Evolutionary conservation across 2,113 vertebrate genomes (phyloP).

Genomic region (Ameiurus melas): DNA sequence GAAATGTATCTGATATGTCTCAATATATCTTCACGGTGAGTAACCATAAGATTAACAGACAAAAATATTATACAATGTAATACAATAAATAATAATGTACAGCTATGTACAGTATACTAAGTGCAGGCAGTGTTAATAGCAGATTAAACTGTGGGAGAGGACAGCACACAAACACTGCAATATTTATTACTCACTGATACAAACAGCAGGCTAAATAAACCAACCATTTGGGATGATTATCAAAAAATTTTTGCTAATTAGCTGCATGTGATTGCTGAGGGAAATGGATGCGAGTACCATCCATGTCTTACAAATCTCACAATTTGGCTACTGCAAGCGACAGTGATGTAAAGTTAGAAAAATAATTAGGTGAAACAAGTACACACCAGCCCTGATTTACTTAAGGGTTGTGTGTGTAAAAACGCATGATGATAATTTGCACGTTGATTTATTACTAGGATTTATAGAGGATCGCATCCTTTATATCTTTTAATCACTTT

Average conservation of each 20-base stretch:
- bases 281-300: neutral
- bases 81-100: too few species aligned
- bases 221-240: neutral
- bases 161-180: neutral
- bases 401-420: neutral
- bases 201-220: neutral
- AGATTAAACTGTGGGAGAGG: neutral
- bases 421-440: neutral
- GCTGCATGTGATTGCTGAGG: neutral
- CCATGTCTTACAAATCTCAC: constrained; percentile 12
- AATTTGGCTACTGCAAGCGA: neutral
- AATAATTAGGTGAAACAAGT: neutral
- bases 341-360: neutral
- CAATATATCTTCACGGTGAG: neutral
- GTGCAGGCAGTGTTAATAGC: neutral
- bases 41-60: neutral
- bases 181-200: neutral
- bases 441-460: neutral
- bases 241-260: neutral
- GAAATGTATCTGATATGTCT: neutral
- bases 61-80: neutral
- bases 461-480: neutral
- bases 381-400: neutral
- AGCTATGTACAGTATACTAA: neutral
- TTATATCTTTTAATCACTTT: neutral